A percentile compares a stretch with the other conserved stretches of the same genome.
These are phyloP conservation scores for Ellobius talpinus DNA, from an alignment of 2,113 vertebrate species.

Conservation along the genomic window DNA sequence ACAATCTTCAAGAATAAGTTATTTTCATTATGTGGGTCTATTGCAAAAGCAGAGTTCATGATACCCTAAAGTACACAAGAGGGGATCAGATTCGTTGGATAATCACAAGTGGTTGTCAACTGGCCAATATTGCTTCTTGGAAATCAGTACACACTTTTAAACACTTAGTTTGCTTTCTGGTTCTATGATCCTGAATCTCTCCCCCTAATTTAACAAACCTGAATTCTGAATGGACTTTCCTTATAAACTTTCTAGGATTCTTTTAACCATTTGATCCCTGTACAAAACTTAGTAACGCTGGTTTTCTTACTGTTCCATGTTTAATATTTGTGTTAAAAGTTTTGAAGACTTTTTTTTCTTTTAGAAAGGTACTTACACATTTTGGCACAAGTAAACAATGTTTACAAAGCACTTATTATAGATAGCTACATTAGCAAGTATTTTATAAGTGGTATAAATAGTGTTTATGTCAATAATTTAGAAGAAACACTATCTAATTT, in stretches of 20 bases:
- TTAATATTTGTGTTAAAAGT: not conserved
- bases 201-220: not conserved
- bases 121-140: not conserved
- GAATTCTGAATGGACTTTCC: not conserved
- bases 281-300: not conserved
- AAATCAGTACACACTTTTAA: not conserved
- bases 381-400: not conserved
- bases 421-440: not conserved
- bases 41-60: not conserved
- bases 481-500: not conserved
- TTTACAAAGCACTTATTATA: not conserved
- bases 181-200: not conserved
- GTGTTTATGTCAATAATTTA: not conserved
- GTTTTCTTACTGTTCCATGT: not conserved
- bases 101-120: not conserved
- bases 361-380: not conserved
- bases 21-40: not conserved
- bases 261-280: not conserved
- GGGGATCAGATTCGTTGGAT: not conserved
- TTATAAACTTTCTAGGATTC: not conserved
- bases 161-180: not conserved
- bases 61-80: not conserved
- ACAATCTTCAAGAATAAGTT: not conserved
- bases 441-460: not conserved
- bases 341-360: not conserved